These are phyloP conservation scores for Periphyllus acericola DNA, from an alignment of 2,888 invertebrate species.

Conservation along the genomic window DNA sequence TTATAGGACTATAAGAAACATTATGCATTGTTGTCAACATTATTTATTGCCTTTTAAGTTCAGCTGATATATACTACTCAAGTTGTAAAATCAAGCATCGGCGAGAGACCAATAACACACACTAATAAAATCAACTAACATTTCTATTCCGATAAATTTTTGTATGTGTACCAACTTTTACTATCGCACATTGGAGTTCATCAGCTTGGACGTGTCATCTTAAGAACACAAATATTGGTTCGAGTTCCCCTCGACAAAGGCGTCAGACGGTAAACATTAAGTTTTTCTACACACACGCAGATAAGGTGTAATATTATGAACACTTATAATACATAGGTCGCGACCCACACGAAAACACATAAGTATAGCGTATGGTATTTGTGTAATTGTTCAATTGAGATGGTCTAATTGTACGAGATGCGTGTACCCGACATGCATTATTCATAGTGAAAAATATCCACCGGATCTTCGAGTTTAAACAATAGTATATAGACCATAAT, in stretches of 20 bases:
- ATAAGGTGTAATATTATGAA: slow-evolving; percentile 56
- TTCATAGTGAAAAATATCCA: slow-evolving; percentile 48
- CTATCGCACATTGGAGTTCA: slow-evolving; percentile 33
- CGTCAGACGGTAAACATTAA: slow-evolving; percentile 59
- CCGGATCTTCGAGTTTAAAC: slow-evolving; percentile 56
- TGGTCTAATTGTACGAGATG: slow-evolving; percentile 45
- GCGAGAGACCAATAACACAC: slow-evolving; percentile 35
- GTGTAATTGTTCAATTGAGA: slow-evolving; percentile 57
- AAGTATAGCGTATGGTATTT: slow-evolving; percentile 30
- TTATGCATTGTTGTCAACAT: neutral
- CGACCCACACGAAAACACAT: slow-evolving; percentile 41
- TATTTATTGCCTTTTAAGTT: slow-evolving; percentile 18
- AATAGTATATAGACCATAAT: slow-evolving; percentile 42
- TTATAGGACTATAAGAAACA: neutral
- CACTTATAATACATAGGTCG: neutral
- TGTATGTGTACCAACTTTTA: slow-evolving; percentile 45
- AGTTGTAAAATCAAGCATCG: slow-evolving; percentile 28
- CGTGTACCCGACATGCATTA: slow-evolving; percentile 38
- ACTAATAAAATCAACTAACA: slow-evolving; percentile 45
- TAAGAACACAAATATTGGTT: slow-evolving; percentile 56
- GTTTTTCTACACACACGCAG: slow-evolving; percentile 39
- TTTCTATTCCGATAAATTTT: slow-evolving; percentile 54
- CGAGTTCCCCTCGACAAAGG: slow-evolving; percentile 49
- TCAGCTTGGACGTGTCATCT: slow-evolving; percentile 47
- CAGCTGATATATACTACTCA: slow-evolving; percentile 1